These are phyloP conservation scores for Hofmannophila pseudospretella DNA, from an alignment of 2,888 invertebrate genomes.

Conservation along the genomic window DNA sequence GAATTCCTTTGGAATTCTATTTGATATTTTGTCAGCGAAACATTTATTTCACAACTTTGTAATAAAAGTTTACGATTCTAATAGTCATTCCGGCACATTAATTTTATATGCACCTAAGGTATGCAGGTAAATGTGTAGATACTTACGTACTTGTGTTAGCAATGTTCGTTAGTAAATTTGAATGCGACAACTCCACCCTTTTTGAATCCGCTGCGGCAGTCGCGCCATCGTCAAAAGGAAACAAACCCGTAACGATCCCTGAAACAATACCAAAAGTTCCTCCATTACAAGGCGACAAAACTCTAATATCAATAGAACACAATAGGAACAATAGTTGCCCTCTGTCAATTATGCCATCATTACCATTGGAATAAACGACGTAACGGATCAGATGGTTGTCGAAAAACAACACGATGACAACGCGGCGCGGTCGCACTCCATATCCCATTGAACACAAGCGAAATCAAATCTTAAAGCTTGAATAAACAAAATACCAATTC, in stretches of 20 bases:
- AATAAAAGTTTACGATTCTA: too few species aligned
- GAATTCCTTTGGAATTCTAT: too few species aligned
- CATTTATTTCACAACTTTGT: too few species aligned
- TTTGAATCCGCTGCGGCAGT: slow-evolving; percentile 54
- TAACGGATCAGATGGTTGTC: slow-evolving; percentile 68
- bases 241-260: slow-evolving; percentile 46
- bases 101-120: too few species aligned
- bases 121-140: too few species aligned
- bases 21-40: too few species aligned
- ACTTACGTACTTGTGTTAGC: too few species aligned
- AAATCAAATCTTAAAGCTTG: slow-evolving; percentile 41
- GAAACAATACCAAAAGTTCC: slow-evolving; percentile 61
- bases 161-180: slow-evolving; percentile 22
- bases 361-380: slow-evolving; percentile 73
- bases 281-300: slow-evolving; percentile 75
- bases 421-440: slow-evolving; percentile 33
- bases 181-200: slow-evolving; percentile 62
- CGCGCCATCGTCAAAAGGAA: slow-evolving; percentile 44
- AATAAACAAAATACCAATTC: slow-evolving; percentile 35
- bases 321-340: slow-evolving; percentile 74
- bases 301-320: slow-evolving; percentile 71
- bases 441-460: slow-evolving; percentile 23
- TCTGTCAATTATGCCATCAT: slow-evolving; percentile 77
- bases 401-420: slow-evolving; percentile 65
- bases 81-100: too few species aligned